Conservation (phyloP, 2,113 vertebrate species). For the Glaucidium brasilianum region DNA sequence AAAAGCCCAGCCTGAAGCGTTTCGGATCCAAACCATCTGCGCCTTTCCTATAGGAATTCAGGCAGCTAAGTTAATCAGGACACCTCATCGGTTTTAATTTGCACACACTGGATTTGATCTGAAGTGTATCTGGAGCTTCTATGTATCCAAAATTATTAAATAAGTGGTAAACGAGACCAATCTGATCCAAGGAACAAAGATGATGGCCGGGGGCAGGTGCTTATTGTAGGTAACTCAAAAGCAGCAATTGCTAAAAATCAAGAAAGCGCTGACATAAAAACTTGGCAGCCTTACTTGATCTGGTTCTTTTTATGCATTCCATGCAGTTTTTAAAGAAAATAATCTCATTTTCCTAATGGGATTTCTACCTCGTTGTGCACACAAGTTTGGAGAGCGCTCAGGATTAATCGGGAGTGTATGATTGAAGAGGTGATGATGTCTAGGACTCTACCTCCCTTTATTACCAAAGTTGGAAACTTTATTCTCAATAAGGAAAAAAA, state of each 20-base stretch:
- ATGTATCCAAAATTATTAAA: neutral
- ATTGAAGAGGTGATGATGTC: neutral
- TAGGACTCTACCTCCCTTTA: neutral
- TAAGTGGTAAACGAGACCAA: neutral
- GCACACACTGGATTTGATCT: neutral
- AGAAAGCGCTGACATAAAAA: neutral
- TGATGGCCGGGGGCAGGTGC: neutral
- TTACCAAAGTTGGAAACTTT: neutral
- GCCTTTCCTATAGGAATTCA: neutral
- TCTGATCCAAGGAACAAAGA: neutral
- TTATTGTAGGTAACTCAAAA: neutral
- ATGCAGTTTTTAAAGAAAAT: neutral
- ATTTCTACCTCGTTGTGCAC: rapidly evolving
- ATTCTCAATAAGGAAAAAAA: neutral
- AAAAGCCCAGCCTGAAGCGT: neutral
- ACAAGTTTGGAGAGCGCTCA: rapidly evolving
- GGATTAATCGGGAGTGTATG: rapidly evolving
- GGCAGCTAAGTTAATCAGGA: neutral
- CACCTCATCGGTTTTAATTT: neutral
- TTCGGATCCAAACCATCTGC: rapidly evolving
- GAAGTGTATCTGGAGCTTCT: neutral
- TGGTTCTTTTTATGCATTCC: neutral
- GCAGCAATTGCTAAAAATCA: neutral
- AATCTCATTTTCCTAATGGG: neutral
- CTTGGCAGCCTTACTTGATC: neutral